Percentiles rank a stretch among this genome's conserved stretches.
Conservation (phyloP, 1,140 invertebrate genomes). For the Cherax destructor region DNA sequence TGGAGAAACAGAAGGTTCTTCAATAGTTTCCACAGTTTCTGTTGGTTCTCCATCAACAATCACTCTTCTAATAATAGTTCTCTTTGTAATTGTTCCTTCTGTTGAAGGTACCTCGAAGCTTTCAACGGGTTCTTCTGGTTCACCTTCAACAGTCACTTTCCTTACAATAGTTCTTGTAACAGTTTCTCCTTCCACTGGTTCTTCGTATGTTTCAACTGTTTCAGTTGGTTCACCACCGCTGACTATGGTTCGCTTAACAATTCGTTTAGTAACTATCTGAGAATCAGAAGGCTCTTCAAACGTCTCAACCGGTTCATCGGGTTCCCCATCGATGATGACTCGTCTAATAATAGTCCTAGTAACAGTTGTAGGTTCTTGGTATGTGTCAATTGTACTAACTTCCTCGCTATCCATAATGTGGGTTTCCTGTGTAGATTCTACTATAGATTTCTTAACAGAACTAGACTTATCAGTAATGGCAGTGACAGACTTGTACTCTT, state of each 20-base stretch:
- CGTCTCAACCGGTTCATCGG: constrained; percentile 4
- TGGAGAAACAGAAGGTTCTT: constrained; percentile 9
- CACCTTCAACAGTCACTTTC: constrained; percentile 25
- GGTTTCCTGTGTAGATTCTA: constrained; percentile 44
- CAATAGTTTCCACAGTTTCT: neutral
- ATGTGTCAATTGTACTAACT: constrained; percentile 12
- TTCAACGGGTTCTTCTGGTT: constrained; percentile 8
- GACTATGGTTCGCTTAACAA: neutral
- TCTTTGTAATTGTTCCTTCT: neutral
- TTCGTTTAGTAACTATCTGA: neutral
- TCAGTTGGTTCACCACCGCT: neutral
- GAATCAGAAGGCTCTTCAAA: neutral
- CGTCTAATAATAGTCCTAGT: constrained; percentile 22
- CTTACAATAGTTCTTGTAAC: constrained; percentile 28
- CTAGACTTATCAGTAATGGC: constrained; percentile 70
- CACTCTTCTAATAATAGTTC: neutral
- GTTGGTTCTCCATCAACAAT: constrained; percentile 14
- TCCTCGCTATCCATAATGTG: constrained; percentile 38
- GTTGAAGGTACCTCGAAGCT: neutral
- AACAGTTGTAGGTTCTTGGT: neutral
- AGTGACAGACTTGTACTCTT: constrained; percentile 71
- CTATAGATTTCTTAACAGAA: constrained; percentile 45
- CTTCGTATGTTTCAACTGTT: constrained; percentile 5
- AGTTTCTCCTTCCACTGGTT: constrained; percentile 6
- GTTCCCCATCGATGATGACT: neutral